These are phyloP conservation scores for Phoenoteleia sp. DNA, from an alignment of 2,888 invertebrate species.

Conservation along the genomic window DNA sequence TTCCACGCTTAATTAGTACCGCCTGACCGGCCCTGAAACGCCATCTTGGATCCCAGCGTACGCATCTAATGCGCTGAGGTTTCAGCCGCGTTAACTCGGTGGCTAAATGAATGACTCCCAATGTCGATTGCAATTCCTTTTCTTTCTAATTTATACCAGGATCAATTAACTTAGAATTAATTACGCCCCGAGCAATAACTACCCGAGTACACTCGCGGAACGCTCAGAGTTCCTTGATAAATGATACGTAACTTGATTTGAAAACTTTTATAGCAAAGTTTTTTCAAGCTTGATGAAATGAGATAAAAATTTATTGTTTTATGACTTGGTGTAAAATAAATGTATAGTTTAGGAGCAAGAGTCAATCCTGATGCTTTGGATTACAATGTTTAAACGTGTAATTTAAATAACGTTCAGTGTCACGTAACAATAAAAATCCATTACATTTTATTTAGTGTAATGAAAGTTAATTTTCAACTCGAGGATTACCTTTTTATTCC, in stretches of 20 bases:
- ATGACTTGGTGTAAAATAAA: too few relatives aligned
- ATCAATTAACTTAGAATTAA: constrained; percentile 71
- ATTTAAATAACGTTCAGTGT: too few relatives aligned
- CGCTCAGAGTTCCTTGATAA: constrained; percentile 53
- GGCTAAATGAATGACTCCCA: constrained; percentile 67
- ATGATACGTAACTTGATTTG: constrained; percentile 55
- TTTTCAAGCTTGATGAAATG: too few relatives aligned
- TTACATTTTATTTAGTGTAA: too few relatives aligned
- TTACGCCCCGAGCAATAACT: constrained; percentile 59
- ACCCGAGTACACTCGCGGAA: constrained; percentile 39
- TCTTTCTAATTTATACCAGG: constrained; percentile 68
- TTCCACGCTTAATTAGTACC: constrained; percentile 86
- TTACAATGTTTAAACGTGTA: too few relatives aligned
- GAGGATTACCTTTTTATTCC: too few relatives aligned
- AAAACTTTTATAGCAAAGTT: too few relatives aligned
- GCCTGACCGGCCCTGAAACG: constrained; percentile 83
- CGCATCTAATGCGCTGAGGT: constrained; percentile 58
- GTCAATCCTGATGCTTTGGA: too few relatives aligned
- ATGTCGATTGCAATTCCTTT: constrained; percentile 69
- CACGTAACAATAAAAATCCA: too few relatives aligned
- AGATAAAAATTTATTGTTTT: too few relatives aligned
- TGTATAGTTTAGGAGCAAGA: too few relatives aligned
- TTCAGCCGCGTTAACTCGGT: constrained; percentile 63
- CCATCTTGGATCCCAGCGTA: constrained; percentile 78
- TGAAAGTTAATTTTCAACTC: too few relatives aligned